Percentiles rank a stretch among this genome's conserved stretches.
phyloP scores from a whole-genome alignment of 2,888 invertebrate genomes.

The Sesia apiformis region DNA sequence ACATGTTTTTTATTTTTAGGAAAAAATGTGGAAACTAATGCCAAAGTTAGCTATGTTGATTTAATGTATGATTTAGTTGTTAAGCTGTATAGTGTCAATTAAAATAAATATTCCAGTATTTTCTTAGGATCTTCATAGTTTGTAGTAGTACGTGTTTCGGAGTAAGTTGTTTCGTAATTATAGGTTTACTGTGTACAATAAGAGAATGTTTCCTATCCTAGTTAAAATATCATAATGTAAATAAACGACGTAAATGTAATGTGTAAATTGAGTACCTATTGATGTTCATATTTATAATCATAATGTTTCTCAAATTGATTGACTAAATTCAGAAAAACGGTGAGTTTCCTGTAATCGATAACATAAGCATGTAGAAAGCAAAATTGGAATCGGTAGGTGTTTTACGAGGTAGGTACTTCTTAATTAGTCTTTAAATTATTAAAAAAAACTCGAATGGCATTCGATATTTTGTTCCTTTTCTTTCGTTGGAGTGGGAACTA shows the following conservation, averaged over 20 bases:
- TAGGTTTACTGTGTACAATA: constrained; percentile 60
- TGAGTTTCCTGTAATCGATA: constrained; percentile 72
- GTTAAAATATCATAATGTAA: constrained; percentile 44
- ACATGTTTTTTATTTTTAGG: constrained; percentile 63
- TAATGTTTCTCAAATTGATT: constrained; percentile 33
- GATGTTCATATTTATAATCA: constrained; percentile 66
- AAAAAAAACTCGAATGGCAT: constrained; percentile 18
- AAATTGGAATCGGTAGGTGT: constrained; percentile 65
- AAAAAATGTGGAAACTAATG: constrained; percentile 69
- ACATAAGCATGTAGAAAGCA: constrained; percentile 57
- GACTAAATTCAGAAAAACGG: constrained; percentile 45
- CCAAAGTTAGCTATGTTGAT: constrained; percentile 74
- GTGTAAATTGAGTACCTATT: constrained; percentile 68
- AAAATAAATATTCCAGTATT: constrained; percentile 64
- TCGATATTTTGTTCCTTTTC: constrained; percentile 21
- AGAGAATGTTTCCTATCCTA: constrained; percentile 72
- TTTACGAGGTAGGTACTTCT: constrained; percentile 45
- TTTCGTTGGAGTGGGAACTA: constrained; percentile 36
- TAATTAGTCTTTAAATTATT: constrained; percentile 57
- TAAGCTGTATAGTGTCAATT: constrained; percentile 74
- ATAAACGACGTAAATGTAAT: constrained; percentile 54
- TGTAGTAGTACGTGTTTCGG: constrained; percentile 54
- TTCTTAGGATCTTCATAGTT: constrained; percentile 64
- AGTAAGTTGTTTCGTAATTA: constrained; percentile 64
- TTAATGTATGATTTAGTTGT: constrained; percentile 61